Conservation (phyloP, 2,797 vertebrate species). For the Phrynocephalus forsythii region DNA sequence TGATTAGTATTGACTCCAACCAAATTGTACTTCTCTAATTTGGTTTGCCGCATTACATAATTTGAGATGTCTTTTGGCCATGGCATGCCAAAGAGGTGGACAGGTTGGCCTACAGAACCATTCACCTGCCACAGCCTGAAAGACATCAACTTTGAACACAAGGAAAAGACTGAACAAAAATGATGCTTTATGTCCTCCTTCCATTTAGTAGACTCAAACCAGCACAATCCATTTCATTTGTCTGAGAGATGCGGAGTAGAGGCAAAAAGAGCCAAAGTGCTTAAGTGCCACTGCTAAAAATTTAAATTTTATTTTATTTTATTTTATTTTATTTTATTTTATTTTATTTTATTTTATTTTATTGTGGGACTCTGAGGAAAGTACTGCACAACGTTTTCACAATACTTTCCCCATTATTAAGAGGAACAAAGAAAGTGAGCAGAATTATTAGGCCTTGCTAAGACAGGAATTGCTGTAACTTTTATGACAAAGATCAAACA, state of each 20-base stretch:
- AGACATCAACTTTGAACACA: background rate
- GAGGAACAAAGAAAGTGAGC: constrained; percentile 17
- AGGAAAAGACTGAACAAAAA: background rate
- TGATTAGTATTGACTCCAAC: too few relatives aligned
- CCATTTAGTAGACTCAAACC: background rate
- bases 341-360: too few relatives aligned
- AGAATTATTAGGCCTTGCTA: background rate
- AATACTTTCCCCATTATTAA: background rate
- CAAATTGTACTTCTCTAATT: too few relatives aligned
- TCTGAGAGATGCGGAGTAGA: background rate
- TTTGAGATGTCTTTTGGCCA: background rate
- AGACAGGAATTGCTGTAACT: constrained; percentile 1
- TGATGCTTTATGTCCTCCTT: background rate
- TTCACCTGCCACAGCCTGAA: too few relatives aligned
- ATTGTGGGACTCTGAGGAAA: background rate
- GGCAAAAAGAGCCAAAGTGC: background rate
- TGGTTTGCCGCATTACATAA: background rate
- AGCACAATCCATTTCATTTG: background rate
- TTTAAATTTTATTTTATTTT: too few relatives aligned
- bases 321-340: too few relatives aligned
- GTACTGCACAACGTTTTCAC: background rate
- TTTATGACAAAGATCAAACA: constrained; percentile 53
- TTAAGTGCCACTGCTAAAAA: background rate
- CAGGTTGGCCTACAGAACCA: background rate
- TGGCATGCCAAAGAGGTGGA: background rate